Base-by-base conservation (phyloP, 2,888 invertebrate species). In the Caenorhabditis plicata region DNA sequence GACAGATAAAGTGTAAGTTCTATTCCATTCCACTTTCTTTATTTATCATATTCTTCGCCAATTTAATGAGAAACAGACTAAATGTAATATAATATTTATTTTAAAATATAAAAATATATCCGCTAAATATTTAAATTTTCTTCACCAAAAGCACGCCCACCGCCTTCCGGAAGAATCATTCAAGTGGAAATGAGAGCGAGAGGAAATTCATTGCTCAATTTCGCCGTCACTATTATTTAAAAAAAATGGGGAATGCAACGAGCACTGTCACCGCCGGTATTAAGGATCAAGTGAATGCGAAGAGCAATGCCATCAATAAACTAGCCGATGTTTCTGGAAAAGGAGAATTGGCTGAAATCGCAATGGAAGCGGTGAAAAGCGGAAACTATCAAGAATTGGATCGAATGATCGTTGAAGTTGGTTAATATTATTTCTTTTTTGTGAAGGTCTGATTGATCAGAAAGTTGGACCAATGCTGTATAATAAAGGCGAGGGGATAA, bases 241-340 rank as follows among this genome's bases (percentile, higher is more conserved):
- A n/a, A 4, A 27, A 43, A 15, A 76, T 76, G 76, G 76, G 76
- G 23, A 74, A 69, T 41, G 70, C 76, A 13, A 73, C 74, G 2
- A 69, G 68, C 40, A 73, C 75, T 9, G 76, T 76, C 3, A 76
- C 76, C 8, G 74, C 75, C 38, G 76, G 76, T n/a, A 76, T 76
- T 17, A 75, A 75, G 40, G 73, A 76, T 36, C 53, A 71, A 56
- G 68, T 68, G 15, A 71, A 64, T 46, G 66, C 64, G 17, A 54
- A 62, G 29, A 71, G 66, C 41, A 75, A 73, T 63, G 71, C 71
- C 2, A 72, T 75, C 46, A 64, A 73, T 36, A 60, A 65, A 36
- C 39, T 75, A 55, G 75, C 74, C 5, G 75, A 75, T 50, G 54
- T 75, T 15, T 67, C 51, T 8, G 75, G 74, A 7, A 65, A 68